Conservation (phyloP, 1,140 invertebrate genomes). For the Sitobion miscanthi region DNA sequence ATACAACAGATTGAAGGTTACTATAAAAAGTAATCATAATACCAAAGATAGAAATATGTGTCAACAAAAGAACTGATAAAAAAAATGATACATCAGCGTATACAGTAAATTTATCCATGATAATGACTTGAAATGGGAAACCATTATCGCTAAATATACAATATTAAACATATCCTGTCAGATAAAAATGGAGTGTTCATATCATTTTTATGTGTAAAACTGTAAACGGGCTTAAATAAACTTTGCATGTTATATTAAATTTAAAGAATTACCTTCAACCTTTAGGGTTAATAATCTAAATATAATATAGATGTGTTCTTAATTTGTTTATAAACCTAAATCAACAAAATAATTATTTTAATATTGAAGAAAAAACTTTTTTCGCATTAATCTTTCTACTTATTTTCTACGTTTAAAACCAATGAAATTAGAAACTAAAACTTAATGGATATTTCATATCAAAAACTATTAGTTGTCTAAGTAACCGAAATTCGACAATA, state of each 20-base stretch:
- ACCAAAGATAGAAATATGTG: background rate
- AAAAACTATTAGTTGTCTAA: background rate
- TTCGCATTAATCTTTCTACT: background rate
- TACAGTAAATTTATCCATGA: background rate
- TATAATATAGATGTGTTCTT: background rate
- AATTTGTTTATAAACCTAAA: background rate
- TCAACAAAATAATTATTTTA: background rate
- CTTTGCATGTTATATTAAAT: background rate
- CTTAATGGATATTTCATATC: background rate
- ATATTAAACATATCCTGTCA: slow-evolving; percentile 36
- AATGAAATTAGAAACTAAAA: background rate
- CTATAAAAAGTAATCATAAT: background rate
- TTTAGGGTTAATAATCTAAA: background rate
- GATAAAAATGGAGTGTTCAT: slow-evolving; percentile 22
- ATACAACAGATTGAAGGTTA: background rate
- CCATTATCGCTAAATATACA: slow-evolving; percentile 24
- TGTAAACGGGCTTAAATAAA: background rate
- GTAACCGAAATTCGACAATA: background rate
- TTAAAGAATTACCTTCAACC: background rate
- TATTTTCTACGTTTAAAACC: background rate
- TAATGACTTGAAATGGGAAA: slow-evolving; percentile 39
- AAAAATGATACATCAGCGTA: background rate
- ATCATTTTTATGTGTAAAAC: slow-evolving; percentile 1
- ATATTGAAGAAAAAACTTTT: background rate
- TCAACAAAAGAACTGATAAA: slow-evolving; percentile 30